Conservation (phyloP, 2,888 invertebrate species). For the Habrosyne pyritoides region DNA sequence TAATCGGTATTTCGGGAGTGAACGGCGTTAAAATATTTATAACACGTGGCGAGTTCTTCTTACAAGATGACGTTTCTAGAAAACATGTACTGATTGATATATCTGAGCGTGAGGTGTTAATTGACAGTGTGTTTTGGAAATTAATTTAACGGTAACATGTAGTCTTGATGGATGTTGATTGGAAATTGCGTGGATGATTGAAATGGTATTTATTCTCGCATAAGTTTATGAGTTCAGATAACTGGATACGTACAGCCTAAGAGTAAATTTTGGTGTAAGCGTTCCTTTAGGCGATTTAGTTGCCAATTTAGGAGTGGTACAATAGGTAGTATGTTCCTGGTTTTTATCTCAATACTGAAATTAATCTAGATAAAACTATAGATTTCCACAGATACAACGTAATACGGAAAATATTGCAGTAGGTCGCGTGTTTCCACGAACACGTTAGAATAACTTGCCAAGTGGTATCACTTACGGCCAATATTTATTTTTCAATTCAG, state of each 20-base stretch:
- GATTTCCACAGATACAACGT: conserved; percentile 1
- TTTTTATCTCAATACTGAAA: neutral
- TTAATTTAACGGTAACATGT: neutral
- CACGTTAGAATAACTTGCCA: conserved; percentile 16
- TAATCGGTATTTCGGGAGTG: conserved; percentile 19
- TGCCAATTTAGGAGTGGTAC: neutral
- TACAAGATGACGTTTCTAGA: neutral
- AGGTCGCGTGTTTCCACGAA: conserved; percentile 43
- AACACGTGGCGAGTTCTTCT: neutral
- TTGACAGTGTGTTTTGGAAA: neutral
- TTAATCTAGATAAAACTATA: neutral
- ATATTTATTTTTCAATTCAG: no score
- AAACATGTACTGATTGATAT: conserved; percentile 2
- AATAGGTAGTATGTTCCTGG: neutral
- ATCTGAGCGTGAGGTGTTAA: neutral
- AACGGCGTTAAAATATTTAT: conserved; percentile 2
- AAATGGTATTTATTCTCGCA: neutral
- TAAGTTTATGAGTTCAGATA: no score
- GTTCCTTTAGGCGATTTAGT: neutral
- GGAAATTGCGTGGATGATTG: neutral
- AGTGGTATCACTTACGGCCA: neutral
- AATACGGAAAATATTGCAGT: conserved; percentile 22
- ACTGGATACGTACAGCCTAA: no score
- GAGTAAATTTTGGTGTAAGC: neutral
- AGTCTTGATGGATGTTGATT: neutral